Conservation (phyloP, 2,113 vertebrate genomes). For the Chaetops frenatus region DNA sequence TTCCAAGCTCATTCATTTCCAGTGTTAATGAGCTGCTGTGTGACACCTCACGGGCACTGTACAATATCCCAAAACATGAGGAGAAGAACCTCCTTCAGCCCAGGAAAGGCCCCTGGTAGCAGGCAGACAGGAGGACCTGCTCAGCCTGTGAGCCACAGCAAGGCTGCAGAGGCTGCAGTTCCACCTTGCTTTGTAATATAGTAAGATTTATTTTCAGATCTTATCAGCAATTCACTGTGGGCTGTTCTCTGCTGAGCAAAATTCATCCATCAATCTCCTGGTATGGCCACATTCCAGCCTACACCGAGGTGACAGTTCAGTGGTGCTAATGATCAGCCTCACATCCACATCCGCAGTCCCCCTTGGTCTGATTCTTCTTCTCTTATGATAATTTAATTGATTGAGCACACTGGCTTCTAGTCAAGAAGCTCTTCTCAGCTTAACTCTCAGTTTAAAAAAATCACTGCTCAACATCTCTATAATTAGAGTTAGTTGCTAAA, state of each 20-base stretch:
- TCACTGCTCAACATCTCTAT: slow-evolving; percentile 18
- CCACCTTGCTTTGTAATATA: not conserved
- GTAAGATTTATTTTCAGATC: slow-evolving; percentile 41
- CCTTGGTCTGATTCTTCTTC: slow-evolving; percentile 3
- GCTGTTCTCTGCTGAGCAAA: slow-evolving; percentile 9
- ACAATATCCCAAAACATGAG: not conserved
- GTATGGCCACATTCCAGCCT: slow-evolving; percentile 13
- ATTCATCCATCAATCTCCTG: slow-evolving; percentile 35
- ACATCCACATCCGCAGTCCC: not conserved
- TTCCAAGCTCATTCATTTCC: not conserved
- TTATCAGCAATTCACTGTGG: slow-evolving; percentile 36
- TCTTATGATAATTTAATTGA: slow-evolving; percentile 63
- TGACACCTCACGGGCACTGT: not conserved
- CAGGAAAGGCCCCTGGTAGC: not conserved
- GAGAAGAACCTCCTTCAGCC: not conserved
- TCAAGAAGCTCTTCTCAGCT: slow-evolving; percentile 55
- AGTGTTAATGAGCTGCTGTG: not conserved
- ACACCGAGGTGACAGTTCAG: slow-evolving; percentile 29
- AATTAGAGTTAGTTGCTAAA: slow-evolving; percentile 52
- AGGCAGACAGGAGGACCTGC: not conserved
- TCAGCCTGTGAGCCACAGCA: not conserved
- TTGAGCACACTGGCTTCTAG: not conserved
- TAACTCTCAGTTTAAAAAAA: slow-evolving; percentile 30
- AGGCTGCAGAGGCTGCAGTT: slow-evolving; percentile 20
- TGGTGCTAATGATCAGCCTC: slow-evolving; percentile 1